These are phyloP conservation scores for Hephaestus fuliginosus DNA, from an alignment of 2,797 vertebrate genomes.

Conservation along the genomic window DNA sequence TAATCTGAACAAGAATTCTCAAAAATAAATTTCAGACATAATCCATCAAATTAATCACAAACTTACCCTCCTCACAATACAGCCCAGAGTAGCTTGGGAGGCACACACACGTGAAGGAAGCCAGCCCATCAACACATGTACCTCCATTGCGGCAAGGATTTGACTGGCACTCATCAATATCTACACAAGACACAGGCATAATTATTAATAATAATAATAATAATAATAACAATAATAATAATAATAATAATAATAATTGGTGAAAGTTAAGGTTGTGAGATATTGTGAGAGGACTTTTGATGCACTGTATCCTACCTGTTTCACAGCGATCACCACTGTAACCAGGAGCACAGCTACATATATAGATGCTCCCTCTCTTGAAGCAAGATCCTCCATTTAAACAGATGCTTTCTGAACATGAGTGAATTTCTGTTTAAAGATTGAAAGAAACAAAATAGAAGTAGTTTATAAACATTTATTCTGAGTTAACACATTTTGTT, in stretches of 20 bases:
- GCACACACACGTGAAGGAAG: constrained; percentile 92
- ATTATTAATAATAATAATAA: neutral
- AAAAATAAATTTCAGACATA: neutral
- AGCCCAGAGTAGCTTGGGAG: constrained; percentile 94
- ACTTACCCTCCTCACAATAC: constrained; percentile 95
- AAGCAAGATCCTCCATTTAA: constrained; percentile 93
- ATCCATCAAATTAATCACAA: constrained; percentile 14
- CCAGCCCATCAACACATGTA: constrained; percentile 92
- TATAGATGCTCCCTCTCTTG: constrained; percentile 83
- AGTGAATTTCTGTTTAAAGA: constrained; percentile 85
- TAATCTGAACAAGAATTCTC: constrained; percentile 15
- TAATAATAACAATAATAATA: neutral
- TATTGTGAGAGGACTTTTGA: neutral
- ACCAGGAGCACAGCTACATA: constrained; percentile 93
- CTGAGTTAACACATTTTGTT: neutral
- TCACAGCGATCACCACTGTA: constrained; percentile 93
- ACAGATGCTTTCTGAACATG: constrained; percentile 90
- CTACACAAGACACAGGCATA: constrained; percentile 77
- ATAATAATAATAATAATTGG: neutral
- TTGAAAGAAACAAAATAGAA: neutral
- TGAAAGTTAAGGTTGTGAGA: neutral
- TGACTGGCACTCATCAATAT: constrained; percentile 96
- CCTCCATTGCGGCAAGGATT: constrained; percentile 97
- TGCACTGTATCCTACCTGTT: constrained; percentile 85
- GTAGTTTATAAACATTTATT: neutral